Evolutionary conservation across 2,888 invertebrate genomes (phyloP).

Genomic region (Portevinia maculata): DNA sequence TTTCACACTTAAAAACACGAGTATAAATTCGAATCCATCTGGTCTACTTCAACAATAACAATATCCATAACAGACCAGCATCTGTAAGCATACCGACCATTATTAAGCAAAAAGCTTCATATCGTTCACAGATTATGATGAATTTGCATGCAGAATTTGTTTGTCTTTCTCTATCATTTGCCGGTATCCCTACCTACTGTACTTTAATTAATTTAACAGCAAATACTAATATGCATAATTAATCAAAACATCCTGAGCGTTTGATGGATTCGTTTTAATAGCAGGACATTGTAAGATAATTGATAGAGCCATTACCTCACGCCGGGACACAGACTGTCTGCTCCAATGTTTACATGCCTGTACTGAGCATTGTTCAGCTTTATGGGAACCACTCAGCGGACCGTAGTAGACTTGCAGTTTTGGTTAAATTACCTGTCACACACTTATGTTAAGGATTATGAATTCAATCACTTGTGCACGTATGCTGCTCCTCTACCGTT

Average conservation of each 20-base stretch:
- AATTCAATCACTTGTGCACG: constrained; percentile 52
- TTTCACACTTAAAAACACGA: no score
- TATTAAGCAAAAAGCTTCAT: no score
- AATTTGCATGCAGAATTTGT: background rate
- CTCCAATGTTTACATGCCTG: background rate
- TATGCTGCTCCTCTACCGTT: background rate
- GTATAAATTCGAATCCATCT: no score
- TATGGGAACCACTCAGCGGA: background rate
- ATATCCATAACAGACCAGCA: no score
- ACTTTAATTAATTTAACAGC: constrained; percentile 35
- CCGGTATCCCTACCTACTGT: background rate
- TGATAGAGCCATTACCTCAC: constrained; percentile 24
- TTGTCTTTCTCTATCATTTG: background rate
- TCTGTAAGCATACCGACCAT: no score
- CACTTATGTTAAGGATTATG: constrained; percentile 34
- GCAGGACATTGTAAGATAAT: constrained; percentile 30
- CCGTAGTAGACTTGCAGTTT: constrained; percentile 23
- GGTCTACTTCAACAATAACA: no score
- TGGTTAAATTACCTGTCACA: constrained; percentile 46
- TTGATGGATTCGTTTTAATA: constrained; percentile 27
- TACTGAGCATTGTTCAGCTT: background rate
- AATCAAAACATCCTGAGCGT: constrained; percentile 40
- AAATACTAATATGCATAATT: constrained; percentile 57
- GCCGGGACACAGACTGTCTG: background rate
- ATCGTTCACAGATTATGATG: background rate